Base-by-base conservation (phyloP, 2,888 invertebrate genomes). In the Drymonia ruficornis region DNA sequence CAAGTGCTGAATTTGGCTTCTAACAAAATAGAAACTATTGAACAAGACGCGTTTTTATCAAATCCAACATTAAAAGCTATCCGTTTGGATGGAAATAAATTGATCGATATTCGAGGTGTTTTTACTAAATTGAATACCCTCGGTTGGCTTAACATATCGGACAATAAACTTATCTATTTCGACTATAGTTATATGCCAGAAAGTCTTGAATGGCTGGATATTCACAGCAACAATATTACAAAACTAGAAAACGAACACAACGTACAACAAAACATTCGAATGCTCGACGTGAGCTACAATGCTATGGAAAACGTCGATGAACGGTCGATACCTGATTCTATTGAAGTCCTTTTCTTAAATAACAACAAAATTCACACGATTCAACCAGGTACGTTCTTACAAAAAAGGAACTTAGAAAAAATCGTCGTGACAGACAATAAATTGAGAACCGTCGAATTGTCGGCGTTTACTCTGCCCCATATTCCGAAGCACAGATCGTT, bases 1-100 rank as follows among this genome's bases (percentile, higher is more conserved):
- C 95, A 96, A 89, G 96, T 96, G 62, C 87, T 98, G 64, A 97
- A 97, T 89, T 91, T 97, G 65, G 96, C 97, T 47, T 95, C 96
- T 59, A 97, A 97, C 85, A 94, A 94, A 81, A 96, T 97, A 69
- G 94, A 95, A 75, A 94, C 93, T 72, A 94, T 97, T 68, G 96
- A 96, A 81, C 95, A 95, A 80, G 95, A 95, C 72, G 96, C 96
- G 52, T 96, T 97, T 87, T 93, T 95, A 60, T 94, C 94, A 66
- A 96, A 96, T 83, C 94, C 95, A 19, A 95, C 95, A 57, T 86
- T 97, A 56, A 95, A 95, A 76, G 96, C 96, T 49, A 94, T 97
- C 66, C 93, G 96, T 61, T 90, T 97, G 72, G 97, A 97, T 87
- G 95, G 96, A 59, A 97, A 97, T 85, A 94, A 94, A 82, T 89